phyloP scores from a whole-genome alignment of 2,797 vertebrate species.

The Hoplostethus mediterraneus region DNA sequence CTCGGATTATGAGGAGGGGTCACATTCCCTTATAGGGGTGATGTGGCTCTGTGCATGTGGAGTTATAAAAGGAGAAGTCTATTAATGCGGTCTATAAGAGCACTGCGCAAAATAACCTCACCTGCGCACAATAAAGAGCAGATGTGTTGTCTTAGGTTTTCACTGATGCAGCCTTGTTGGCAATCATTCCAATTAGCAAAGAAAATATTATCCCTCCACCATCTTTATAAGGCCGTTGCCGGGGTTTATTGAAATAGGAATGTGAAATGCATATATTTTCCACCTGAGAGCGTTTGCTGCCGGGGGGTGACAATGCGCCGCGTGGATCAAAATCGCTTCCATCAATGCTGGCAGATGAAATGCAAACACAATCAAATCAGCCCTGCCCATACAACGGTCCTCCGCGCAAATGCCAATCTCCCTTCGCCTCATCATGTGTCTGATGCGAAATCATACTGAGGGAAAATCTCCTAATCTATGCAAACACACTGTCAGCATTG shows the following conservation, averaged over 20 bases:
- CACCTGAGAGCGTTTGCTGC: conserved; percentile 78
- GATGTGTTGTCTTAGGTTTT: conserved; percentile 54
- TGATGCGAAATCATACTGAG: conserved; percentile 83
- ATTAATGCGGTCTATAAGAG: conserved; percentile 29
- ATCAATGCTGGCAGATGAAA: conserved; percentile 83
- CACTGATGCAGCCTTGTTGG: conserved; percentile 62
- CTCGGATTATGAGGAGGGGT: conserved; percentile 12
- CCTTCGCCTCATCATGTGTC: conserved; percentile 74
- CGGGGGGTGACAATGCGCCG: conserved; percentile 60
- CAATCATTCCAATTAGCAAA: conserved; percentile 77
- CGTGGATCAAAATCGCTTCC: conserved; percentile 76
- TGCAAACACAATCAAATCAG: conserved; percentile 84
- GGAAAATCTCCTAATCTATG: conserved; percentile 81
- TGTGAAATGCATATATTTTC: conserved; percentile 80
- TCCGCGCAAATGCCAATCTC: conserved; percentile 79
- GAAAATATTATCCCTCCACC: conserved; percentile 72
- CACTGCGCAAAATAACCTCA: conserved; percentile 19
- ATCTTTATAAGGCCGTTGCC: conserved; percentile 67
- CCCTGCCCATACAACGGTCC: conserved; percentile 67
- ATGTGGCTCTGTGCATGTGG: not conserved
- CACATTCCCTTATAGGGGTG: conserved; percentile 18
- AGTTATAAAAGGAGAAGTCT: conserved; percentile 28
- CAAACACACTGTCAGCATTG: conserved; percentile 85
- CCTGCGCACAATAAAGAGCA: conserved; percentile 42
- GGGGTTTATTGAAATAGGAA: conserved; percentile 79